Base-by-base conservation (phyloP, 2,797 vertebrate species). In the Coregonus ussuriensis region DNA sequence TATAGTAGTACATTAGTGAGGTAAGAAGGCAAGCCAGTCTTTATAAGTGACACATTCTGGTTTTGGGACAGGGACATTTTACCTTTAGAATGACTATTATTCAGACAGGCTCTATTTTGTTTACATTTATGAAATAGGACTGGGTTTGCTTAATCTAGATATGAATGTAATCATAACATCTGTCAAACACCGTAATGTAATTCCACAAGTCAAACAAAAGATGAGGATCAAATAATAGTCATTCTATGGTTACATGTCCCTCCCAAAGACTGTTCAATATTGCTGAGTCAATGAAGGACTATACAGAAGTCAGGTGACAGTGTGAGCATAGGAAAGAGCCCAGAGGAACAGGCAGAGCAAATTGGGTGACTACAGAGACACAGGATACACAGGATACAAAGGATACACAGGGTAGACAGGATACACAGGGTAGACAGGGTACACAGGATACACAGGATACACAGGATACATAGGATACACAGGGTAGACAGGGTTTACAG, bases 151-250 rank as follows among this genome's bases (percentile, higher is more conserved):
- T 65, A 65, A n/a, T 18, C 74, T 83, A 33, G 75, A 72, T 74
- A 82, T 84, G 84, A 86, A 90, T 86, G 83, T 77, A 86, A 86
- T 84, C 66, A 82, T 76, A 83, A 75, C 74, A 86, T 83, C 81
- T 74, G 68, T 76, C 9, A 76, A 77, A 80, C 77, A 77, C 74
- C 74, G 47, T 62, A 52, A 67, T 76, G 37, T 81, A 87, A 89
- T 86, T 81, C 81, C 78, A 79, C 25, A 80, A 85, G 76, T 84
- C 78, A 85, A 77, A 86, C 79, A 86, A 89, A 82, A 79, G 77
- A 82, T 77, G 62, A 77, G 6, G 4, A 51, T 59, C 71, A 51
- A 77, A 76, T 33, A 53, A 56, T 76, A 78, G 73, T 71, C 3
- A 63, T 16, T 65, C 53, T 21, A 74, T 70, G 71, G 76, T 14